Evolutionary conservation across 2,888 invertebrate species (phyloP), one percentile per base, ranked within the genome.

Genomic region (Panorpa germanica): DNA sequence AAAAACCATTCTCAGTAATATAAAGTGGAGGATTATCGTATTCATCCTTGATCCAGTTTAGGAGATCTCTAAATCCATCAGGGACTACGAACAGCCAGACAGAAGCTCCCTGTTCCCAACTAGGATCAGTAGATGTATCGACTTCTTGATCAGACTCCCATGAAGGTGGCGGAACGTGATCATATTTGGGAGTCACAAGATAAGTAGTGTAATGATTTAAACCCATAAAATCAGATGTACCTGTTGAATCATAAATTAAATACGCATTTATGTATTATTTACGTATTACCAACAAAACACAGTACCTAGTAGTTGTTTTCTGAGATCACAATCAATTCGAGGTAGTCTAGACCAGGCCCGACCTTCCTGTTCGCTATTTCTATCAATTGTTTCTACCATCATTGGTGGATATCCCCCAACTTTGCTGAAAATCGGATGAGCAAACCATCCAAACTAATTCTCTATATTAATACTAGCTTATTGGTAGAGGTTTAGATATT

Each of bases 201-300:
- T 53, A 55, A 1, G 69, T 59, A 1, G 74, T 70, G 45, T 83
- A 83, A 34, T 72, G 65, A 45, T 82, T 81, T 11, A 81, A 45
- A 1, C 77, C 80, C 29, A 81, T 56, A 49, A 74, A 78, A 45
- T 85, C 81, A 2, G 61, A 58, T 1, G 75, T 66, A 5, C 65
- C n/a, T n/a, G n/a, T n/a, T n/a, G n/a, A n/a, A n/a, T n/a, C 62
- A 43, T 39, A 34, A n/a, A n/a, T n/a, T n/a, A n/a, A n/a, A n/a
- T n/a, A n/a, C n/a, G n/a, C n/a, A n/a, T n/a, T n/a, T n/a, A n/a
- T n/a, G n/a, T n/a, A n/a, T n/a, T n/a, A n/a, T n/a, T n/a, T n/a
- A n/a, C n/a, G n/a, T n/a, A n/a, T n/a, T n/a, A n/a, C n/a, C n/a
- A n/a, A n/a, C n/a, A n/a, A n/a, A n/a, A n/a, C n/a, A n/a, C n/a